These are phyloP conservation scores for Drosophila sordidapex DNA, from an alignment of 2,888 invertebrate genomes.

Conservation along the genomic window DNA sequence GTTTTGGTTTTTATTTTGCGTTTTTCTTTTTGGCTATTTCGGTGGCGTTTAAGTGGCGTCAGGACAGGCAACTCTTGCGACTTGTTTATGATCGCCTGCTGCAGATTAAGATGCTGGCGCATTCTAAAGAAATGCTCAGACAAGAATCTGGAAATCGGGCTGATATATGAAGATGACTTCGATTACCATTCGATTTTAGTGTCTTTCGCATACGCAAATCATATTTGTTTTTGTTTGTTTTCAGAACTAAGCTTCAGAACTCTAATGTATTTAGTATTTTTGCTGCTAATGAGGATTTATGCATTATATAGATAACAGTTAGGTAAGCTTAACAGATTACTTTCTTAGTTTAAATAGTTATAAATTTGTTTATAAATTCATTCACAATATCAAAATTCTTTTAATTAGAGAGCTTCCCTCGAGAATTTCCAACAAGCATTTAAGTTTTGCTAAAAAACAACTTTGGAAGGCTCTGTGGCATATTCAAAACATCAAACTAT, in stretches of 20 bases:
- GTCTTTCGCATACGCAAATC: not conserved
- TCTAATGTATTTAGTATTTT: not conserved
- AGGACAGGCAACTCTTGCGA: constrained; percentile 15
- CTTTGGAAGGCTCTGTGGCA: not conserved
- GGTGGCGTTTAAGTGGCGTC: constrained; percentile 77
- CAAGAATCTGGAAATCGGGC: not conserved
- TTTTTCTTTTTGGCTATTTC: constrained; percentile 46
- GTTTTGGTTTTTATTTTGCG: constrained; percentile 1
- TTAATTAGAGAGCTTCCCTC: not conserved
- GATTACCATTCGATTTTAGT: not conserved
- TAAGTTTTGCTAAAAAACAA: not conserved
- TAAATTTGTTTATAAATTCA: not conserved
- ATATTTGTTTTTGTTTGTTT: not conserved
- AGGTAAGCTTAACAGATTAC: not conserved
- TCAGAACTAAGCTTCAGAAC: not conserved
- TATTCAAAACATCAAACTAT: constrained; percentile 28
- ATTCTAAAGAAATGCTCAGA: constrained; percentile 15
- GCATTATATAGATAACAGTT: not conserved
- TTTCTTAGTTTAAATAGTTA: not conserved
- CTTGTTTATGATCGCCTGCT: constrained; percentile 61
- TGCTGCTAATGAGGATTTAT: not conserved
- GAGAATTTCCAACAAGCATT: not conserved
- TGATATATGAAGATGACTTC: not conserved
- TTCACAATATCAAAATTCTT: not conserved
- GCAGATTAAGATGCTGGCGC: constrained; percentile 54